Percentiles rank a stretch among this genome's conserved stretches.
Conservation (phyloP, 2,888 invertebrate genomes). For the Craniophora ligustri region DNA sequence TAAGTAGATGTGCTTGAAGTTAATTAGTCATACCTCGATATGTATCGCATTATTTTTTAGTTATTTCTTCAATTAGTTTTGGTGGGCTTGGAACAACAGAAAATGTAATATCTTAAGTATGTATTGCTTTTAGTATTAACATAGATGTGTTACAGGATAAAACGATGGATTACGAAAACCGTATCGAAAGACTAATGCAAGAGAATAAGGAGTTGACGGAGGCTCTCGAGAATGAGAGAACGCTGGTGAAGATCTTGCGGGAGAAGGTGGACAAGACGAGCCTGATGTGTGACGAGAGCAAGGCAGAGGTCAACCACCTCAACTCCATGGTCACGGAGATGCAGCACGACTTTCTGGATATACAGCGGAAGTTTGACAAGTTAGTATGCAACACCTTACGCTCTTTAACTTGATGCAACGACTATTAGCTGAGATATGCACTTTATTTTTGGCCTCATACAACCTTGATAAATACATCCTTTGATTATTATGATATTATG, state of each 20-base stretch:
- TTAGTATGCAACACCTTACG: constrained; percentile 60
- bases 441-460: too few relatives aligned
- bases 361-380: constrained; percentile 83
- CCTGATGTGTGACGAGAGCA: constrained; percentile 84
- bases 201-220: constrained; percentile 83
- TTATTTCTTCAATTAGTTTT: too few relatives aligned
- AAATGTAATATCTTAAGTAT: not conserved
- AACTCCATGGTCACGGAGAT: constrained; percentile 79
- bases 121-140: constrained; percentile 10
- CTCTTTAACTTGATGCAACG: too few relatives aligned
- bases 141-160: constrained; percentile 71
- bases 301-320: constrained; percentile 81
- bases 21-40: not conserved
- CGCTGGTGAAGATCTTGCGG: constrained; percentile 82
- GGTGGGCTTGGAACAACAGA: not conserved
- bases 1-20: not conserved
- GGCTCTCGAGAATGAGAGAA: constrained; percentile 87
- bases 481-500: too few relatives aligned
- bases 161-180: constrained; percentile 78
- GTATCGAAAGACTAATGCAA: constrained; percentile 82
- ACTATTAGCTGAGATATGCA: too few relatives aligned
- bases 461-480: too few relatives aligned
- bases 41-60: not conserved
- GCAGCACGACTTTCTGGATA: constrained; percentile 79
- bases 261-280: constrained; percentile 86